Percentiles rank a stretch among this genome's conserved stretches.
These are phyloP conservation scores for Holocentrus rufus DNA, from an alignment of 2,797 vertebrate genomes.

Conservation along the genomic window DNA sequence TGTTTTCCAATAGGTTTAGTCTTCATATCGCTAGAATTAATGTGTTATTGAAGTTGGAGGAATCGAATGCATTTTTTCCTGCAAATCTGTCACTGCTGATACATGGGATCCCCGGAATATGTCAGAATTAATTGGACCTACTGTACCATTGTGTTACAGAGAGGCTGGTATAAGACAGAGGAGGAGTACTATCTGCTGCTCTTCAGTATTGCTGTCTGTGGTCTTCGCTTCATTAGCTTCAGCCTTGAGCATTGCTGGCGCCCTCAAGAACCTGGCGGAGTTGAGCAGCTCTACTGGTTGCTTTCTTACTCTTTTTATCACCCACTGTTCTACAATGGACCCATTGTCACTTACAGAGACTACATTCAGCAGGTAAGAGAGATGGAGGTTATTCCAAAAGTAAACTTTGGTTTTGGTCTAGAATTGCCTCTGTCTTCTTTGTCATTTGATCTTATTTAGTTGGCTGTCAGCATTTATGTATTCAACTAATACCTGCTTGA, in stretches of 20 bases:
- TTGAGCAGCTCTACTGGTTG: conserved; percentile 85
- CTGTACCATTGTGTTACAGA: conserved; percentile 75
- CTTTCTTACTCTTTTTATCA: conserved; percentile 94
- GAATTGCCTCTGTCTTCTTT: conserved; percentile 11
- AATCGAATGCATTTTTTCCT: too few relatives aligned
- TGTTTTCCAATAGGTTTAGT: too few relatives aligned
- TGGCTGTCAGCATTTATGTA: background rate
- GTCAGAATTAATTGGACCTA: conserved; percentile 47
- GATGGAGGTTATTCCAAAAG: background rate
- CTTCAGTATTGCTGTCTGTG: conserved; percentile 92
- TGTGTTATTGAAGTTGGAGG: too few relatives aligned
- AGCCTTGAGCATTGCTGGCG: conserved; percentile 91
- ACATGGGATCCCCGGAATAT: conserved; percentile 19
- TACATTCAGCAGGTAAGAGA: conserved; percentile 87
- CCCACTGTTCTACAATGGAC: conserved; percentile 95
- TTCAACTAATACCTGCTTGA: background rate
- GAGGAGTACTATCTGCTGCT: conserved; percentile 91
- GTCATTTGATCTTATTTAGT: background rate
- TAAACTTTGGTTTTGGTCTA: conserved; percentile 11
- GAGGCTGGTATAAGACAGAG: conserved; percentile 89
- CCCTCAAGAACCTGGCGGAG: conserved; percentile 53
- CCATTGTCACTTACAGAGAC: conserved; percentile 88
- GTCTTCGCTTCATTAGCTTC: conserved; percentile 94
- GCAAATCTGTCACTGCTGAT: conserved; percentile 12
- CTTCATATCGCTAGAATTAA: too few relatives aligned